Base-by-base conservation (phyloP, 2,888 invertebrate genomes). In the Calephelis perditalis region DNA sequence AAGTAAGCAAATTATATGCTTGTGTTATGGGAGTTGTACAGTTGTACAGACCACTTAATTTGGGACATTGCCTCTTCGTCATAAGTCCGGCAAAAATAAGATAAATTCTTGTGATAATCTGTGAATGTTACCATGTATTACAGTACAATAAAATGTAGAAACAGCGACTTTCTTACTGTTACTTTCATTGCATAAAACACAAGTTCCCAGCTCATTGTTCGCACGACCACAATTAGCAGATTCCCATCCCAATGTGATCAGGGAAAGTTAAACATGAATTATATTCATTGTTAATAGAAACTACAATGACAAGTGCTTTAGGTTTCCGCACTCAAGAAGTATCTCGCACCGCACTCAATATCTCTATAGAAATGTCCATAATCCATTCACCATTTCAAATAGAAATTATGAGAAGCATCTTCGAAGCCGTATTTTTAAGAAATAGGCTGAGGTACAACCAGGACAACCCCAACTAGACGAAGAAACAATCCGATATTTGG, bases 151-250 rank as follows among this genome's bases (percentile, higher is more conserved):
- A 63, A 60, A 62, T 68, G 67, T 65, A 60, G 65, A 63, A 67
- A 68, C 56, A 43, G 58, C 59, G 61, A 67, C 65, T 69, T 67
- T 68, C 70, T 61, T 61, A 79, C 77, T 73, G 73, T 83, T 75
- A 84, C 82, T 86, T 86, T 84, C 84, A 65, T 86, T 86, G 79
- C 84, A 83, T 84, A 84, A 84, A 86, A 73, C 73, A 71, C 71
- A 67, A 49, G 58, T 63, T 70, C 65, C 66, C 66, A 65, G 61
- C 70, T 76, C 79, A 82, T 81, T 83, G 82, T 82, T 78, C 73
- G 71, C 55, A 58, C 47, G 57, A 63, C 63, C 63, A 68, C 67
- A 71, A 69, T 69, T 67, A 69, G 62, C 58, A 62, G 65, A 60
- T 71, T 76, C 76, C 71, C 76, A 75, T 75, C 76, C 74, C 75